phyloP scores from a whole-genome alignment of 1,140 invertebrate genomes.

The Luehdorfia chinensis region DNA sequence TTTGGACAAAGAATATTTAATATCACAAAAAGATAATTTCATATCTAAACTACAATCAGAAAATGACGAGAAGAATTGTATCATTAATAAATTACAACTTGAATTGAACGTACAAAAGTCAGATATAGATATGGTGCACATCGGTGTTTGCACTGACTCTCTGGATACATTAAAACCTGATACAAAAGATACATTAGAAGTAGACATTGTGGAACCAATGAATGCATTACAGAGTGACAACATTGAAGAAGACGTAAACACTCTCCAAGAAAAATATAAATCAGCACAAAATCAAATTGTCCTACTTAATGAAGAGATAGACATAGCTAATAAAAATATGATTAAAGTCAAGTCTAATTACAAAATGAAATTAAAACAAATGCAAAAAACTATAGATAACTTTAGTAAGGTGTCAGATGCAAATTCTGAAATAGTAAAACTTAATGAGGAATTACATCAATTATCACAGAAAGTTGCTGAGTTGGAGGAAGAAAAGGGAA shows the following conservation, averaged over 20 bases:
- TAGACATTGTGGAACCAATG: background rate
- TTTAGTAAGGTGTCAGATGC: constrained; percentile 85
- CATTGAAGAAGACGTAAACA: constrained; percentile 24
- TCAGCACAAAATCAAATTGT: constrained; percentile 70
- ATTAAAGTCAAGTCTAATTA: constrained; percentile 90
- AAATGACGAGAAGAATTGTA: constrained; percentile 38
- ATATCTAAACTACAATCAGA: constrained; percentile 42
- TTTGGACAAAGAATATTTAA: constrained; percentile 70
- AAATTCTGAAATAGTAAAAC: constrained; percentile 81
- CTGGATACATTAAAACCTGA: background rate
- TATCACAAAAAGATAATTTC: constrained; percentile 55
- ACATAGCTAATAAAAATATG: constrained; percentile 88
- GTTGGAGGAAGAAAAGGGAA: constrained; percentile 94
- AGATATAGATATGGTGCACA: constrained; percentile 30
- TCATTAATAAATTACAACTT: constrained; percentile 32
- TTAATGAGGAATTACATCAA: constrained; percentile 78
- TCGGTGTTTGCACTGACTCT: constrained; percentile 34
- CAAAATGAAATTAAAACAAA: constrained; percentile 88
- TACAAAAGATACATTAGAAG: constrained; percentile 33
- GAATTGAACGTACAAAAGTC: constrained; percentile 23
- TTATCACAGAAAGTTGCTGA: constrained; percentile 88
- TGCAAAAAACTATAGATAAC: constrained; percentile 89
- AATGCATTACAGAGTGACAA: constrained; percentile 2
- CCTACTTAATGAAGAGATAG: constrained; percentile 82
- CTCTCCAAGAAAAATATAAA: constrained; percentile 54